Conservation (phyloP, 2,797 vertebrate species). For the Acanthornis magna region DNA sequence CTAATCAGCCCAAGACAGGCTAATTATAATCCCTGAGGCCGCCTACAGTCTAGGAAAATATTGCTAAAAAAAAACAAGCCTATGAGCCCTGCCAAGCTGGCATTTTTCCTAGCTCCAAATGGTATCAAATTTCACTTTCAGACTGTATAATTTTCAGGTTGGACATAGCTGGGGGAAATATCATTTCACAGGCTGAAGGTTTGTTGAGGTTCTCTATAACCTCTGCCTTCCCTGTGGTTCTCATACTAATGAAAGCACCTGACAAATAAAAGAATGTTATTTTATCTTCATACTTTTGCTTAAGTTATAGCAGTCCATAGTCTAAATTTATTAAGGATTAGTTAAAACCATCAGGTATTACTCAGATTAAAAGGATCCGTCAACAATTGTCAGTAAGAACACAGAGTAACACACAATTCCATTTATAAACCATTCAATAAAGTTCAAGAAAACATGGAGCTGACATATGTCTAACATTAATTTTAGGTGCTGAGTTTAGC, state of each 20-base stretch:
- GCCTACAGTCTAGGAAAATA: conserved; percentile 18
- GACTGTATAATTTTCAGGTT: not conserved
- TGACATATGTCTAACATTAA: not conserved
- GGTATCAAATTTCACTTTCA: conserved; percentile 26
- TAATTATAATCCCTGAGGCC: not conserved
- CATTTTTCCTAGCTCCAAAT: not conserved
- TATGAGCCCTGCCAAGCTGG: not conserved
- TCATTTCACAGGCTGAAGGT: not conserved
- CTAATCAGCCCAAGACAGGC: not conserved
- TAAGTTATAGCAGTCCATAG: not conserved
- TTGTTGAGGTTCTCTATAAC: not conserved
- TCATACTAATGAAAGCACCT: not conserved
- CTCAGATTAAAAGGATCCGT: not conserved
- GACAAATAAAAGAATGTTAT: not conserved
- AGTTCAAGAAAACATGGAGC: not conserved
- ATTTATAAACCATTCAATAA: not conserved
- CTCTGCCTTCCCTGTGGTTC: not conserved
- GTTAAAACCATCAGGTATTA: not conserved
- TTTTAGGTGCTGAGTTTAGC: not conserved
- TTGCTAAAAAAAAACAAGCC: not conserved
- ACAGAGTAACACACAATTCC: not conserved
- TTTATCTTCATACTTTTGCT: not conserved
- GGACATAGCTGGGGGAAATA: not conserved
- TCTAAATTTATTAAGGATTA: not conserved
- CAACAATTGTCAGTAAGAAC: not conserved